phyloP scores from a whole-genome alignment of 2,888 invertebrate genomes.

The Brachyptera risi region DNA sequence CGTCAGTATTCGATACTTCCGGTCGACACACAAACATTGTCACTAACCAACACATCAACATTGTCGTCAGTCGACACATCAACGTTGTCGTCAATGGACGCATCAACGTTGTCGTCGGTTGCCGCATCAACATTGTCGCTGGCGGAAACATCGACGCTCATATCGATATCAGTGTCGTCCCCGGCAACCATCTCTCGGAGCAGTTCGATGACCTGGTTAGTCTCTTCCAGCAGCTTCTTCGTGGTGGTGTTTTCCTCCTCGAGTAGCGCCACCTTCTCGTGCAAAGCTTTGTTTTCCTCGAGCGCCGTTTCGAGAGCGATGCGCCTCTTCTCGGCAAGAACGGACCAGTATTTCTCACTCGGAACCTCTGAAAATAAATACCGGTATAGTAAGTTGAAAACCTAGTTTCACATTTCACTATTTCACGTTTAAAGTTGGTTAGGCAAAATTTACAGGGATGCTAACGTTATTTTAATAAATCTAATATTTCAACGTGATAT shows the following conservation, averaged over 20 bases:
- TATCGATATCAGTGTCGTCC: not conserved
- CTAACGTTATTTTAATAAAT: no score
- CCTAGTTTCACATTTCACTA: no score
- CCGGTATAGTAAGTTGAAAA: no score
- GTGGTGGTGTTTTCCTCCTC: conserved; percentile 63
- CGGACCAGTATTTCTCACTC: conserved; percentile 72
- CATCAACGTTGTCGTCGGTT: no score
- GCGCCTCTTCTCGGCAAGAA: conserved; percentile 68
- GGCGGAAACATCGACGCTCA: not conserved
- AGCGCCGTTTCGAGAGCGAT: conserved; percentile 67
- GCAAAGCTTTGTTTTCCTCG: conserved; percentile 62
- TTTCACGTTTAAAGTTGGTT: no score
- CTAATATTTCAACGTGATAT: no score
- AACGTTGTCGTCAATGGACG: not conserved
- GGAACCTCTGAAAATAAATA: conserved; percentile 52
- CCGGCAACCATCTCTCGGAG: conserved; percentile 53
- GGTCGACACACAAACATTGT: no score
- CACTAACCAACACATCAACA: no score
- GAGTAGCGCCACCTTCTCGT: conserved; percentile 51
- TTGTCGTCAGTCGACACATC: no score
- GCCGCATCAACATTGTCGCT: not conserved
- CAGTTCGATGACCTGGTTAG: conserved; percentile 68
- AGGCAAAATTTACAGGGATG: not conserved
- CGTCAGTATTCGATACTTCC: no score
- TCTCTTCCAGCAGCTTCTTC: conserved; percentile 70